These are phyloP conservation scores for Spea multiplicata DNA, from an alignment of 2,113 vertebrate species.

Conservation along the genomic window DNA sequence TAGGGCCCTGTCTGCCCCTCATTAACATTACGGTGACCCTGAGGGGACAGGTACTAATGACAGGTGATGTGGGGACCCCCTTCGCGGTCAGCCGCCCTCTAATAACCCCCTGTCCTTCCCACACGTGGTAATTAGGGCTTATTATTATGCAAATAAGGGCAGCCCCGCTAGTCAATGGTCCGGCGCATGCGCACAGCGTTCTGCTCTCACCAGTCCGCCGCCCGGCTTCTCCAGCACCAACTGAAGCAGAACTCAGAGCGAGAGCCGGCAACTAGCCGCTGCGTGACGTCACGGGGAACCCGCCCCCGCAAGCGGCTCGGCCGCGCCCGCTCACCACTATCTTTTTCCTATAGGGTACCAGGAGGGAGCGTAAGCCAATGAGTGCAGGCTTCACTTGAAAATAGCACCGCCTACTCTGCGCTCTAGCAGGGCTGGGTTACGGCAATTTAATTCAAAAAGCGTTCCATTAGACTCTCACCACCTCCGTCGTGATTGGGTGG, in stretches of 20 bases:
- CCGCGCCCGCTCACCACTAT: background rate
- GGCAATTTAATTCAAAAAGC: slow-evolving; percentile 39
- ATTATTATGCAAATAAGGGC: background rate
- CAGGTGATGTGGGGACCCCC: background rate
- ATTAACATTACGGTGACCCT: background rate
- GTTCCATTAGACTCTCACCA: background rate
- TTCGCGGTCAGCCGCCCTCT: background rate
- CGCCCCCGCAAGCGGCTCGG: background rate
- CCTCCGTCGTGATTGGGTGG: background rate
- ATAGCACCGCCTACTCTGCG: background rate
- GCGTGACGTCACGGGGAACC: slow-evolving; percentile 28
- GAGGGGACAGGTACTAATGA: background rate
- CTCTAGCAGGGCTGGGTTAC: background rate
- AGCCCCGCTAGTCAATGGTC: background rate
- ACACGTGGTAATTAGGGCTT: background rate
- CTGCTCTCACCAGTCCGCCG: slow-evolving; percentile 25
- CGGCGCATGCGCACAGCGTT: slow-evolving; percentile 19
- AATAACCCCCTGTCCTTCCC: background rate
- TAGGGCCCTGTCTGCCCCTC: background rate
- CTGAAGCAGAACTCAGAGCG: slow-evolving; percentile 19
- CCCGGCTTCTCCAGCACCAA: slow-evolving; percentile 16
- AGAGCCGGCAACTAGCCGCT: slow-evolving; percentile 24
- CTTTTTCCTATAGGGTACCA: background rate
- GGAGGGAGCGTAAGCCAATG: no score
- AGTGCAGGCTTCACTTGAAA: no score